These are phyloP conservation scores for Hyles vespertilio DNA, from an alignment of 1,140 invertebrate species.

Conservation along the genomic window DNA sequence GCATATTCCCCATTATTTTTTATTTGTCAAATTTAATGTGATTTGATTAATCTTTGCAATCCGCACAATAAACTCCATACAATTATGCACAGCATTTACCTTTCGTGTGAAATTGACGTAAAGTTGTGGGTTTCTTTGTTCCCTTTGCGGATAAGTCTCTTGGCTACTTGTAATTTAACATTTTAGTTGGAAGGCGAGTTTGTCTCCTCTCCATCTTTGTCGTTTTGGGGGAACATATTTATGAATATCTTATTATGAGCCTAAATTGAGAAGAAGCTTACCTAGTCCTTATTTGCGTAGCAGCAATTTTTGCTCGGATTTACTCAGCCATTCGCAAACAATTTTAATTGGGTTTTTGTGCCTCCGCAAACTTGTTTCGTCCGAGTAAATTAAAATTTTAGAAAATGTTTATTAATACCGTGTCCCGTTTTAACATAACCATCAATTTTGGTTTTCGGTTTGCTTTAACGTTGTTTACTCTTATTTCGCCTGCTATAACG, in stretches of 20 bases:
- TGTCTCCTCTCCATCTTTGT: conserved; percentile 42
- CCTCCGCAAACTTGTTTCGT: conserved; percentile 54
- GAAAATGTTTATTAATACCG: conserved; percentile 15
- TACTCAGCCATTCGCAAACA: conserved; percentile 65
- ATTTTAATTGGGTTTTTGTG: conserved; percentile 72
- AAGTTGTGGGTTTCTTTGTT: conserved; percentile 24
- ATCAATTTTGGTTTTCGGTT: not conserved
- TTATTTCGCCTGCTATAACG: not conserved
- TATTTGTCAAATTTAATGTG: no score
- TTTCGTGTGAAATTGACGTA: not conserved
- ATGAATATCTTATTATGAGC: conserved; percentile 71
- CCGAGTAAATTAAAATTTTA: conserved; percentile 28
- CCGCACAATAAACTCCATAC: no score
- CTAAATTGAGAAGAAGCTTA: conserved; percentile 66
- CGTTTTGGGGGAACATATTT: conserved; percentile 53
- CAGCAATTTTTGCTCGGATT: conserved; percentile 62
- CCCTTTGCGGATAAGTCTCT: conserved; percentile 20
- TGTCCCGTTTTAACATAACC: conserved; percentile 6
- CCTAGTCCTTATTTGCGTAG: conserved; percentile 66
- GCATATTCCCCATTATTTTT: no score
- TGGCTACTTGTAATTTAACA: conserved; percentile 51
- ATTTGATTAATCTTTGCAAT: no score
- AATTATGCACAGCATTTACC: no score
- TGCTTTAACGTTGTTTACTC: no score
- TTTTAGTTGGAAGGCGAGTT: conserved; percentile 43